A percentile compares a stretch with the other conserved stretches of the same genome.
Conservation (phyloP, 2,113 vertebrate species). For the Bufo gargarizans region DNA sequence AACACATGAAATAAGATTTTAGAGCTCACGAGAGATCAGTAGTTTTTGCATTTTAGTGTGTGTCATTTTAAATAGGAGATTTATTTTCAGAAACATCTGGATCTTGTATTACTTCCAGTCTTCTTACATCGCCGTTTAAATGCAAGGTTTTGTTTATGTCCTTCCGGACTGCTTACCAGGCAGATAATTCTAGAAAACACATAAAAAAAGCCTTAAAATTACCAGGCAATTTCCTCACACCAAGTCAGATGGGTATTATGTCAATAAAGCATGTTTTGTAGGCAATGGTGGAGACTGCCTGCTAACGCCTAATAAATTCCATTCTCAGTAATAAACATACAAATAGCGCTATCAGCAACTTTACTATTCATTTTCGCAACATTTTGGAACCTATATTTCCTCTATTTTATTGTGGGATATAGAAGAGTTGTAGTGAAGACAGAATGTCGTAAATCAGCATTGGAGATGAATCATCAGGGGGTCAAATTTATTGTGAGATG, state of each 20-base stretch:
- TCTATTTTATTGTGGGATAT: neutral
- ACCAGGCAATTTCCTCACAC: conserved; percentile 45
- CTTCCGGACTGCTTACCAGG: conserved; percentile 48
- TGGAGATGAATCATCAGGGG: neutral
- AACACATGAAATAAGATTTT: conserved; percentile 36
- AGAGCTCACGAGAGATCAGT: conserved; percentile 43
- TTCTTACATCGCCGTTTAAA: conserved; percentile 33
- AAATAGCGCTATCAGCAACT: neutral
- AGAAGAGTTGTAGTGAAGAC: neutral
- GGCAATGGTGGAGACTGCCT: conserved; percentile 5
- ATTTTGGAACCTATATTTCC: neutral
- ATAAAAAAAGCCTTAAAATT: conserved; percentile 56
- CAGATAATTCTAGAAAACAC: conserved; percentile 53
- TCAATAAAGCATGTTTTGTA: conserved; percentile 37
- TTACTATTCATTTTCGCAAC: neutral
- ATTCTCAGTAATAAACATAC: neutral
- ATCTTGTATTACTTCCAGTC: conserved; percentile 40
- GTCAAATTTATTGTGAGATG: neutral
- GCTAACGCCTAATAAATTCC: conserved; percentile 19
- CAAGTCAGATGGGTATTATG: conserved; percentile 44
- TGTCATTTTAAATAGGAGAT: conserved; percentile 45
- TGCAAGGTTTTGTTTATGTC: conserved; percentile 52
- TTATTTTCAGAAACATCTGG: conserved; percentile 54
- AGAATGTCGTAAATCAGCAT: neutral
- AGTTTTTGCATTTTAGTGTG: conserved; percentile 40